Conservation (phyloP, 2,113 vertebrate species). For the Lates calcarifer region DNA sequence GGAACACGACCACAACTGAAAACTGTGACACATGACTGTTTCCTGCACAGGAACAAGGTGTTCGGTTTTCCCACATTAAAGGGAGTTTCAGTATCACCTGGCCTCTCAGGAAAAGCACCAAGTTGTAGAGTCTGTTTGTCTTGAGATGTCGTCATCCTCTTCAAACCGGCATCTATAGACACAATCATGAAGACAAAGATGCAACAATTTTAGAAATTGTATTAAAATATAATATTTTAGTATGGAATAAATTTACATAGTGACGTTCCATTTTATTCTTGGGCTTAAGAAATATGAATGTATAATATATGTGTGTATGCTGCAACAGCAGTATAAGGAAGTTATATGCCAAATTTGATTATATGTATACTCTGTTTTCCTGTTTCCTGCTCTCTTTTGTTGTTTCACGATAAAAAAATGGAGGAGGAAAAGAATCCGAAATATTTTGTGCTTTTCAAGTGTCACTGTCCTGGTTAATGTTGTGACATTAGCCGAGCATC, state of each 20-base stretch:
- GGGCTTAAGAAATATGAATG: no score
- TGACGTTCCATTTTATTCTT: neutral
- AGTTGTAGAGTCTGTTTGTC: conserved; percentile 48
- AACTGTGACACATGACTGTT: neutral
- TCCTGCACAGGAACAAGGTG: neutral
- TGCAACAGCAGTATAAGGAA: neutral
- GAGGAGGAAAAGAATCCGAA: neutral
- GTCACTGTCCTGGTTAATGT: neutral
- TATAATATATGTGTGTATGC: neutral
- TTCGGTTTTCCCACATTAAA: neutral
- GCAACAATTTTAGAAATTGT: neutral
- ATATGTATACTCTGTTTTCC: no score
- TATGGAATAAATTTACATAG: neutral
- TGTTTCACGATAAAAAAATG: no score
- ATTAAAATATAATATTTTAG: neutral
- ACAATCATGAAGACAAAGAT: conserved; percentile 1
- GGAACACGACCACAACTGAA: neutral
- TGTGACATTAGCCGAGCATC: neutral
- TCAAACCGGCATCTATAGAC: conserved; percentile 60
- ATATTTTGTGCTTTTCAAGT: no score
- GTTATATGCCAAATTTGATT: neutral
- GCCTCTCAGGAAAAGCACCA: conserved; percentile 56
- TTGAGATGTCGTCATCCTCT: conserved; percentile 31
- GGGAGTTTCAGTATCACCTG: conserved; percentile 64
- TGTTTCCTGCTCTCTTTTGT: no score